A percentile compares a stretch with the other conserved stretches of the same genome.
These are phyloP conservation scores for Epinephelus coioides DNA, from an alignment of 2,797 vertebrate genomes.

Conservation along the genomic window DNA sequence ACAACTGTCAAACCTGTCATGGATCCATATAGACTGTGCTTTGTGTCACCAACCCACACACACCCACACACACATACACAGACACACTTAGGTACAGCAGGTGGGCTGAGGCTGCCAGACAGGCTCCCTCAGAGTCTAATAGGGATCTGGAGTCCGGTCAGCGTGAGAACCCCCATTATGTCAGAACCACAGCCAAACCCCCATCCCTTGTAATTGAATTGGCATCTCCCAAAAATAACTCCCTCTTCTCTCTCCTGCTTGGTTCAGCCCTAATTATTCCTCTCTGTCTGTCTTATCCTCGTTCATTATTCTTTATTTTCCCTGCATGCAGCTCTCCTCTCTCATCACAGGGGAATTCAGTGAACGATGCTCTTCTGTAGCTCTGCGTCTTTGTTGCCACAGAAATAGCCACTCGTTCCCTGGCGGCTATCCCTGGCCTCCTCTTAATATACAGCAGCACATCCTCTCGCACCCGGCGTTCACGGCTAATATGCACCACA, in stretches of 20 bases:
- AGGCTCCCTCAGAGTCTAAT: constrained; percentile 46
- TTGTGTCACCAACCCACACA: constrained; percentile 13
- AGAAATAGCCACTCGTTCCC: constrained; percentile 78
- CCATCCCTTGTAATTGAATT: constrained; percentile 64
- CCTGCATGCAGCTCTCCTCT: constrained; percentile 54
- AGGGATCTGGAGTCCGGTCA: constrained; percentile 50
- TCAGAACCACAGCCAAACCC: constrained; percentile 50
- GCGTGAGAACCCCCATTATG: constrained; percentile 54
- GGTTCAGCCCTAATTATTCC: constrained; percentile 68
- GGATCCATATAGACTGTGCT: constrained; percentile 18
- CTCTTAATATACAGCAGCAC: constrained; percentile 55
- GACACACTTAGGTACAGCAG: constrained; percentile 25
- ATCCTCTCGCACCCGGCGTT: constrained; percentile 39
- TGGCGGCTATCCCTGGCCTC: constrained; percentile 53
- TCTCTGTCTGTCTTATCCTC: constrained; percentile 43
- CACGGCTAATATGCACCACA: constrained; percentile 1
- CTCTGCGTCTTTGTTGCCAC: constrained; percentile 67
- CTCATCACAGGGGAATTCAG: constrained; percentile 66
- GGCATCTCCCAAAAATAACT: constrained; percentile 68
- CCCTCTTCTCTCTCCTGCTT: constrained; percentile 41
- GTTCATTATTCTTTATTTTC: constrained; percentile 51
- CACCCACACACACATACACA: constrained; percentile 15
- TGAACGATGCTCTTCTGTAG: constrained; percentile 60
- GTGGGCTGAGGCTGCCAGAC: constrained; percentile 41
- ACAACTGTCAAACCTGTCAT: constrained; percentile 63